phyloP scores from a whole-genome alignment of 2,113 vertebrate genomes.

The Coturnix japonica region DNA sequence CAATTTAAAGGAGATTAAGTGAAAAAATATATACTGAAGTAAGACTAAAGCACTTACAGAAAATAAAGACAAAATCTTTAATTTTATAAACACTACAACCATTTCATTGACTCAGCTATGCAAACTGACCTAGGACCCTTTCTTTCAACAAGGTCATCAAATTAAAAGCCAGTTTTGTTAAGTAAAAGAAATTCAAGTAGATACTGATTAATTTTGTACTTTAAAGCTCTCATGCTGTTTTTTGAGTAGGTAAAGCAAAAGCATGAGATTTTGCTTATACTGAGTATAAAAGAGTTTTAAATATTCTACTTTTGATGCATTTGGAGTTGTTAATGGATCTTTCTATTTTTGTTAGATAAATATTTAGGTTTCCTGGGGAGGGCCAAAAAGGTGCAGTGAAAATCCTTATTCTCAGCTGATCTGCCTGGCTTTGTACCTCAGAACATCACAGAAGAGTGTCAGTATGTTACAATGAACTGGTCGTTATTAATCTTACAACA shows the following conservation, averaged over 20 bases:
- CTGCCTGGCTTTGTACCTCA: background rate
- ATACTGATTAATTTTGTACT: background rate
- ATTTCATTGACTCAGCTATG: background rate
- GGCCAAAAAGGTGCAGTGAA: background rate
- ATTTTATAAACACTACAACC: background rate
- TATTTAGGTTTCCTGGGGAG: background rate
- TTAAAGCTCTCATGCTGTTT: background rate
- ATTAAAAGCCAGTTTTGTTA: background rate
- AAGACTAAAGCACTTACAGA: background rate
- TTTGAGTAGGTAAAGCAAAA: background rate
- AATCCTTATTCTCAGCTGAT: background rate
- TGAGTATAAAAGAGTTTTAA: background rate
- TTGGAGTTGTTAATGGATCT: background rate
- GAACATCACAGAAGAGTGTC: background rate
- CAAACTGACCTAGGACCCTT: background rate
- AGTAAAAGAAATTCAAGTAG: background rate
- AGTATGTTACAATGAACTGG: background rate
- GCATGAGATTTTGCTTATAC: background rate
- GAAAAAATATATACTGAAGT: background rate
- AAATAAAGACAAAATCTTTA: background rate
- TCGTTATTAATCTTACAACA: background rate
- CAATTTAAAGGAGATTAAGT: constrained; percentile 20
- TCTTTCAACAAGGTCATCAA: background rate
- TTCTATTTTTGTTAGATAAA: background rate
- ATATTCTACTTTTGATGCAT: background rate